Evolutionary conservation across 2,113 vertebrate species (phyloP).

Genomic region (Protomyctophum bolini): DNA sequence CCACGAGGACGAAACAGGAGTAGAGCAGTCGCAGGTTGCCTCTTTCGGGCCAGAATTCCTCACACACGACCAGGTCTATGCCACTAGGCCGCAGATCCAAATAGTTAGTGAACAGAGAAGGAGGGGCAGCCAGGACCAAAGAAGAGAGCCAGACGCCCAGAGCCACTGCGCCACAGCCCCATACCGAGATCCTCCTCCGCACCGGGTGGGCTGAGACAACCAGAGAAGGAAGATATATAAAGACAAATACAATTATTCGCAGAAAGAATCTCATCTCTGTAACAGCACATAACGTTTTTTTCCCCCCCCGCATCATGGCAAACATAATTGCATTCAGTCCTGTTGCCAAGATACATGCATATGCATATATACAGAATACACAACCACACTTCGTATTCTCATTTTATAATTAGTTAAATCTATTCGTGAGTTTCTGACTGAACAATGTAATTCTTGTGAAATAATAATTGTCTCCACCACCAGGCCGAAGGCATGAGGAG

Average conservation of each 20-base stretch:
- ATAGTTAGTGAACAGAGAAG: conserved; percentile 71
- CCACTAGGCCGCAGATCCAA: conserved; percentile 76
- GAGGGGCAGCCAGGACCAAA: conserved; percentile 74
- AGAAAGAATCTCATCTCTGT: not conserved
- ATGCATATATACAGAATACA: no score
- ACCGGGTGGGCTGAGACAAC: conserved; percentile 73
- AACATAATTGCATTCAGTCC: not conserved
- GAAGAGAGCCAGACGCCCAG: conserved; percentile 76
- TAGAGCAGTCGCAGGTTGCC: conserved; percentile 74
- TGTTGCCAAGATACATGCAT: no score
- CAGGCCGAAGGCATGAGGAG: not conserved
- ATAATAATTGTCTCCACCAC: no score
- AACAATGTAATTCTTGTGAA: no score
- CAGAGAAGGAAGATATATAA: not conserved
- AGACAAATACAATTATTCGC: not conserved
- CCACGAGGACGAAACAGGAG: conserved; percentile 78
- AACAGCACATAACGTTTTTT: not conserved
- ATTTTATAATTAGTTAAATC: not conserved
- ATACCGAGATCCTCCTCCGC: conserved; percentile 71
- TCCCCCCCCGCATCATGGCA: not conserved
- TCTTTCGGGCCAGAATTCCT: conserved; percentile 79
- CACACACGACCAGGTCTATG: conserved; percentile 78
- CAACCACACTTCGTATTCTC: no score
- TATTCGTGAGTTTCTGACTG: not conserved
- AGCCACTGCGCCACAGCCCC: conserved; percentile 70